Percentiles rank a stretch among this genome's conserved stretches.
Evolutionary conservation across 2,888 invertebrate genomes (phyloP).

Genomic region (Dasypogon diadema): DNA sequence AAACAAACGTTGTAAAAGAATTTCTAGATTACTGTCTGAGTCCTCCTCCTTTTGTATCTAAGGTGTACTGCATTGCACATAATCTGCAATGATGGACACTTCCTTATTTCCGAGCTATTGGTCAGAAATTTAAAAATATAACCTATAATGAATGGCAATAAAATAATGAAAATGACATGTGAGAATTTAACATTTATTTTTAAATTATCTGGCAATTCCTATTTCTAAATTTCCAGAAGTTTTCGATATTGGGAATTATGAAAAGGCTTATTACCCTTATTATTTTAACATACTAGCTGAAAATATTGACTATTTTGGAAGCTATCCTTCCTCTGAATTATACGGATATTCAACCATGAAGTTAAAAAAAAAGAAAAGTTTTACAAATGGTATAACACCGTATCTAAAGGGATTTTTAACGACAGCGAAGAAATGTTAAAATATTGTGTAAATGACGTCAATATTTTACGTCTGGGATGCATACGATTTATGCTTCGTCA

Average conservation of each 20-base stretch:
- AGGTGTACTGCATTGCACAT: constrained; percentile 32
- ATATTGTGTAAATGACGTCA: constrained; percentile 42
- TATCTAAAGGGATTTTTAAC: constrained; percentile 36
- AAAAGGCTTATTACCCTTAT: constrained; percentile 41
- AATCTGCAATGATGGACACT: constrained; percentile 36
- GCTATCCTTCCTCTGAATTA: constrained; percentile 19
- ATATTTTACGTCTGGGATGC: constrained; percentile 42
- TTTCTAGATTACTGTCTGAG: too few relatives aligned
- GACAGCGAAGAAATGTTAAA: constrained; percentile 17
- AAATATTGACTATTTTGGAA: constrained; percentile 43
- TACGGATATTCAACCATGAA: constrained; percentile 40
- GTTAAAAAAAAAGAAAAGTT: constrained; percentile 15
- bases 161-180: constrained; percentile 38
- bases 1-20: too few relatives aligned
- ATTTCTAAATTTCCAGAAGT: constrained; percentile 42
- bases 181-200: constrained; percentile 40
- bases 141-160: constrained; percentile 46
- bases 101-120: constrained; percentile 39
- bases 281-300: constrained; percentile 31
- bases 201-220: constrained; percentile 38
- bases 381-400: constrained; percentile 18
- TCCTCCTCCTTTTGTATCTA: too few relatives aligned
- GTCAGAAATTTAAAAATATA: constrained; percentile 25
- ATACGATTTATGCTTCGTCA: constrained; percentile 41
- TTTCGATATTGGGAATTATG: constrained; percentile 40